These are phyloP conservation scores for Cheilosia pagana DNA, from an alignment of 2,888 invertebrate species.

Conservation along the genomic window DNA sequence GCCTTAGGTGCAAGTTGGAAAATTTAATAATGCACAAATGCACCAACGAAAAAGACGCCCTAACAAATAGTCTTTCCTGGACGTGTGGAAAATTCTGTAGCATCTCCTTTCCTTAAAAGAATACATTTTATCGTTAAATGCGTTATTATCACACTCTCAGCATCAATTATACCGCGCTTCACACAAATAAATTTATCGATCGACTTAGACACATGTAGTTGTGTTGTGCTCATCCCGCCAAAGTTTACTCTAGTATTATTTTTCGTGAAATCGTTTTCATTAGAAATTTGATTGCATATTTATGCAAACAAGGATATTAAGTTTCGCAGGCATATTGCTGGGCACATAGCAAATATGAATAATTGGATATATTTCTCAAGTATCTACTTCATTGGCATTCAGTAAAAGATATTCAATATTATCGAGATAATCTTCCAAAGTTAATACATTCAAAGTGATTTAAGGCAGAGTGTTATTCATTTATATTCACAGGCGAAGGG, in stretches of 20 bases:
- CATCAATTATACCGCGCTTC: not conserved
- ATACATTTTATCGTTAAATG: too few relatives aligned
- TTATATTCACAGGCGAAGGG: too few relatives aligned
- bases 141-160: too few relatives aligned
- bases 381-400: not conserved
- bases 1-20: too few relatives aligned
- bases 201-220: not conserved
- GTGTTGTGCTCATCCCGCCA: not conserved
- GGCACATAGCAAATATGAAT: not conserved
- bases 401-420: too few relatives aligned
- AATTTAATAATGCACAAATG: too few relatives aligned
- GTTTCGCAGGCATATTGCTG: not conserved
- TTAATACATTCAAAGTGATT: not conserved
- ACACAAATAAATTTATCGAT: not conserved
- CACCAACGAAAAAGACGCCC: too few relatives aligned
- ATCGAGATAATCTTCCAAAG: not conserved
- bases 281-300: not conserved
- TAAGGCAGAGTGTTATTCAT: too few relatives aligned
- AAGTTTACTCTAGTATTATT: not conserved
- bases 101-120: too few relatives aligned
- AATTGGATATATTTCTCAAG: not conserved
- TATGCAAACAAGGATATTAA: conserved; percentile 1
- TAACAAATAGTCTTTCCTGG: too few relatives aligned
- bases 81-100: too few relatives aligned
- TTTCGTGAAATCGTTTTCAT: not conserved